Conservation (phyloP, 2,113 vertebrate species). For the Erythrocercus mccallii region DNA sequence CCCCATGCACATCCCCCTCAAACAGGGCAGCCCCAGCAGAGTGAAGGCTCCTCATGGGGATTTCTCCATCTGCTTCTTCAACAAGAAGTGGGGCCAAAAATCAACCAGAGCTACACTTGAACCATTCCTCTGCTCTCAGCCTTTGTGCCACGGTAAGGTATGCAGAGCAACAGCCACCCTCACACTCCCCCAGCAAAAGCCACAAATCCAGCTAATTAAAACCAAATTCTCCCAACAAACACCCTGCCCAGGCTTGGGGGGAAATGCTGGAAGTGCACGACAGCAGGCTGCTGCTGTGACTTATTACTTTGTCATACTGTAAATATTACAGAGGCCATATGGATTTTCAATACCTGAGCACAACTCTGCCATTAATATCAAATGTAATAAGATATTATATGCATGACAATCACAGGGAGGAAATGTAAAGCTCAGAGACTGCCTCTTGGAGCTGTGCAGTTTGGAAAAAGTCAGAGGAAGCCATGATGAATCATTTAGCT, state of each 20-base stretch:
- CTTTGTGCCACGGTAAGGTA: background rate
- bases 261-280: background rate
- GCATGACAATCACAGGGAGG: slow-evolving; percentile 41
- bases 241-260: background rate
- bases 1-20: no score
- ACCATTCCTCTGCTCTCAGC: background rate
- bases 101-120: background rate
- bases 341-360: slow-evolving; percentile 60
- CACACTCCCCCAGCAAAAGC: background rate
- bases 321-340: slow-evolving; percentile 56
- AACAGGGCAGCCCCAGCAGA: background rate
- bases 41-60: background rate
- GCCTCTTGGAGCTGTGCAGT: background rate
- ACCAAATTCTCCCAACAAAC: background rate
- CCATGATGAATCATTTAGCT: slow-evolving; percentile 38
- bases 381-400: slow-evolving; percentile 51
- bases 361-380: slow-evolving; percentile 53
- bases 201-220: slow-evolving; percentile 26
- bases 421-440: slow-evolving; percentile 1
- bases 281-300: slow-evolving; percentile 30
- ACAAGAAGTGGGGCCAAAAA: background rate
- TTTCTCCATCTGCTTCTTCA: background rate
- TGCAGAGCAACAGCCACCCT: background rate
- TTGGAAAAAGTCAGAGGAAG: slow-evolving; percentile 21
- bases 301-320: slow-evolving; percentile 49